Evolutionary conservation across 2,797 vertebrate species (phyloP), one percentile per base, ranked within the genome.

Genomic region (Micromesistius poutassou): DNA sequence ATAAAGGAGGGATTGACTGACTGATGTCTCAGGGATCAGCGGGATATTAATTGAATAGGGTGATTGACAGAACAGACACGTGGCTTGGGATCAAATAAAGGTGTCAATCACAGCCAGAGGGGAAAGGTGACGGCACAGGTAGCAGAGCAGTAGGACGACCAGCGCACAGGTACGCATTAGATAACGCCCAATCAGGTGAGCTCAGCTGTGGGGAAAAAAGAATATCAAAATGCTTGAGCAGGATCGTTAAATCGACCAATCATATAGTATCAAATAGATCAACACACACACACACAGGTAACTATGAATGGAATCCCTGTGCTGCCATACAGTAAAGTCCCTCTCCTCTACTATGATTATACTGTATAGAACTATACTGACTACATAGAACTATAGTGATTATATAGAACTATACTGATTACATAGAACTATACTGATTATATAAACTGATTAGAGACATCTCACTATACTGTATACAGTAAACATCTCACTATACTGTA

Each of bases 41-140:
- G 25, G 28, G 12, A 30, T 13, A 10, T 25, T 9, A 25, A 70
- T 30, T 70, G n/a, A 70, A 30, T 30, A 28, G 22, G 62, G 71
- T 66, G 71, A 12, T 22, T 40, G 42, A 42, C 62, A 66, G 25
- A 55, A 19, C 55, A 72, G 5, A 70, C 31, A 7, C 19, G 70
- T 73, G 77, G 70, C 71, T 36, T 75, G 77, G 75, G 74, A 66
- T 73, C 77, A 70, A 74, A 42, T 19, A 76, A 42, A 87, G 70
- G 55, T 81, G 46, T 71, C 72, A 81, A 70, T 78, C 0, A 46
- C 73, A 75, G n/a, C 77, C 82, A 7, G 31, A 10, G 31, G 31
- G 12, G 3, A 72, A 36, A 35, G 71, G 71, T 16, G n/a, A 62
- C 55, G 4, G n/a, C 55, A 66, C 55, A 25, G 55, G 19, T 9